phyloP scores from a whole-genome alignment of 2,797 vertebrate species.

The Sebastes kiyomatsui region DNA sequence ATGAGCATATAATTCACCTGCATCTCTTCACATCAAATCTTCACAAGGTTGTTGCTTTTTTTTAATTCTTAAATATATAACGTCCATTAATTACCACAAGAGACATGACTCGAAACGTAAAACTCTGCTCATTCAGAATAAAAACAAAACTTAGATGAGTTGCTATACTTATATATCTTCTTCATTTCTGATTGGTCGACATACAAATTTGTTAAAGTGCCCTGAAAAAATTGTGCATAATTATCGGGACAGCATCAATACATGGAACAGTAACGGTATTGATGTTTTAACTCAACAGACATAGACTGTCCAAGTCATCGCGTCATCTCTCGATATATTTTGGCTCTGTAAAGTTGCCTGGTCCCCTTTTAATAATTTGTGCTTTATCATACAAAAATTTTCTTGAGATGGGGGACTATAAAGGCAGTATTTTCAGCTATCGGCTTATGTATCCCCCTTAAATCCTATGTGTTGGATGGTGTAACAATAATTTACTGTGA shows the following conservation, averaged over 20 bases:
- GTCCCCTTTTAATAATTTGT: slow-evolving; percentile 62
- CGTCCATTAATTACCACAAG: slow-evolving; percentile 91
- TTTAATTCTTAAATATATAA: slow-evolving; percentile 61
- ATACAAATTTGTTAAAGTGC: slow-evolving; percentile 76
- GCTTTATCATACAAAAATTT: slow-evolving; percentile 62
- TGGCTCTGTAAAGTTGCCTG: slow-evolving; percentile 48
- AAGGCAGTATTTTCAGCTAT: slow-evolving; percentile 9
- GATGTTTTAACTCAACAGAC: slow-evolving; percentile 58
- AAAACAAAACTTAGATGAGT: slow-evolving; percentile 68
- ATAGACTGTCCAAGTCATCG: slow-evolving; percentile 52
- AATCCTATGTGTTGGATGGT: slow-evolving; percentile 21
- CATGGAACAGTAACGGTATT: slow-evolving; percentile 60
- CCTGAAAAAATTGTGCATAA: slow-evolving; percentile 78
- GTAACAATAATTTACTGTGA: slow-evolving; percentile 27
- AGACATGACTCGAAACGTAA: slow-evolving; percentile 77
- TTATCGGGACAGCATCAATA: slow-evolving; percentile 66
- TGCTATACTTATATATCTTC: slow-evolving; percentile 55
- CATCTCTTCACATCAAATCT: slow-evolving; percentile 84
- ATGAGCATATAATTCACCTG: slow-evolving; percentile 77
- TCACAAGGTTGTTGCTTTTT: slow-evolving; percentile 74
- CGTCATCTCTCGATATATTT: slow-evolving; percentile 43
- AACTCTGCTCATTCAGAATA: slow-evolving; percentile 73
- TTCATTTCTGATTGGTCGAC: slow-evolving; percentile 59
- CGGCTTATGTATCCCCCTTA: slow-evolving; percentile 1
- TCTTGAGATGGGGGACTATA: slow-evolving; percentile 19